Conservation (phyloP, 1,140 invertebrate species). For the Pteromalus puparum region DNA sequence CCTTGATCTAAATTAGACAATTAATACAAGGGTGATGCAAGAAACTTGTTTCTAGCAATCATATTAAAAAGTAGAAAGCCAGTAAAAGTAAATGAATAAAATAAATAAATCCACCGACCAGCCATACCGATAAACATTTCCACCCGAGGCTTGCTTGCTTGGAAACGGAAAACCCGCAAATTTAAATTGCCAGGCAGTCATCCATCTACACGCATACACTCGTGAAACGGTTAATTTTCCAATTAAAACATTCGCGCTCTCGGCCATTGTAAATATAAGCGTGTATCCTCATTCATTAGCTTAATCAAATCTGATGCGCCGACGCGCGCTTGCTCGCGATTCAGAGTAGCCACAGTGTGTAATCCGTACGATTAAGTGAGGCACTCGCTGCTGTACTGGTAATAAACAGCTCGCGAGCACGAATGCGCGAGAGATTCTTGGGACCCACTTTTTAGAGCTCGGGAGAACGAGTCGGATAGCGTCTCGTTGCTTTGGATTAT, state of each 20-base stretch:
- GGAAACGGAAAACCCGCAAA: background rate
- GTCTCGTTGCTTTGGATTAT: background rate
- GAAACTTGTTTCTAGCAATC: background rate
- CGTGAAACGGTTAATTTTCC: conserved; percentile 20
- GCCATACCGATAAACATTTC: background rate
- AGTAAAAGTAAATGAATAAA: background rate
- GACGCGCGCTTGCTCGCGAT: background rate
- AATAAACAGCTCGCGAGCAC: conserved; percentile 38
- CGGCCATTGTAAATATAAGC: conserved; percentile 24
- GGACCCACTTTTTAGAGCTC: conserved; percentile 12
- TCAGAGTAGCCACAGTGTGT: conserved; percentile 4
- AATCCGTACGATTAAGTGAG: conserved; percentile 12
- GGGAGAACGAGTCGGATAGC: background rate
- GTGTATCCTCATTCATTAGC: conserved; percentile 35
- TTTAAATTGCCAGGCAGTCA: background rate
- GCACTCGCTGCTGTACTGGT: background rate
- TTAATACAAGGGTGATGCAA: background rate
- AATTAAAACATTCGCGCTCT: conserved; percentile 12
- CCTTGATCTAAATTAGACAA: background rate
- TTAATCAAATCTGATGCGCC: conserved; percentile 40
- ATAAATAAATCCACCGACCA: background rate
- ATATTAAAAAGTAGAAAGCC: background rate
- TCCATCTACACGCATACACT: background rate
- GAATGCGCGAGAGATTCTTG: background rate
- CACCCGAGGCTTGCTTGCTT: background rate